Percentiles rank a stretch among this genome's conserved stretches.
Conservation (phyloP, 2,113 vertebrate genomes). For the Mesocricetus auratus region DNA sequence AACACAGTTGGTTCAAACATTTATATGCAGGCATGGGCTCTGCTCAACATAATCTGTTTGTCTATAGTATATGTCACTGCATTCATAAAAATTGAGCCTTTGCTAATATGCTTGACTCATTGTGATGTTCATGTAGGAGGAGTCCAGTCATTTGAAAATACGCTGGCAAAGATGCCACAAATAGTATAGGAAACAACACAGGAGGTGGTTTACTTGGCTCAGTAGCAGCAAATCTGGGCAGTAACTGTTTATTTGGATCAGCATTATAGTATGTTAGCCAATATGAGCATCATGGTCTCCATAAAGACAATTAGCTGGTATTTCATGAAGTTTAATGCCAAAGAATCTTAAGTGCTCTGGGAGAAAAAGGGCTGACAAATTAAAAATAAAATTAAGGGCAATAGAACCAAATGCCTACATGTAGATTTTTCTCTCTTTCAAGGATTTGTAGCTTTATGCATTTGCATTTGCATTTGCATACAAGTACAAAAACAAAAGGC, state of each 20-base stretch:
- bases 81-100: neutral
- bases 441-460: conserved; percentile 67
- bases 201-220: conserved; percentile 31
- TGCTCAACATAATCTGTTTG: neutral
- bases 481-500: conserved; percentile 46
- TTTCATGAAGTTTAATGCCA: conserved; percentile 52
- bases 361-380: neutral
- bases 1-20: neutral
- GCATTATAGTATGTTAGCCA: conserved; percentile 12
- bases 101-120: neutral
- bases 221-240: neutral
- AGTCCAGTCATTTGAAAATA: conserved; percentile 27
- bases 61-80: neutral
- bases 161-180: neutral
- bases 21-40: neutral
- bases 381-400: conserved; percentile 45
- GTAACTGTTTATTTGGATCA: conserved; percentile 15
- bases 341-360: neutral
- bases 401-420: conserved; percentile 11
- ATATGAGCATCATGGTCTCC: conserved; percentile 25
- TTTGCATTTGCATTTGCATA: conserved; percentile 71
- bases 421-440: conserved; percentile 60
- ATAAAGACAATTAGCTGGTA: conserved; percentile 56
- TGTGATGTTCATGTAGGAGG: neutral
- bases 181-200: conserved; percentile 35